phyloP scores from a whole-genome alignment of 1,140 invertebrate genomes.

The Thalassaphorura encarpata region DNA sequence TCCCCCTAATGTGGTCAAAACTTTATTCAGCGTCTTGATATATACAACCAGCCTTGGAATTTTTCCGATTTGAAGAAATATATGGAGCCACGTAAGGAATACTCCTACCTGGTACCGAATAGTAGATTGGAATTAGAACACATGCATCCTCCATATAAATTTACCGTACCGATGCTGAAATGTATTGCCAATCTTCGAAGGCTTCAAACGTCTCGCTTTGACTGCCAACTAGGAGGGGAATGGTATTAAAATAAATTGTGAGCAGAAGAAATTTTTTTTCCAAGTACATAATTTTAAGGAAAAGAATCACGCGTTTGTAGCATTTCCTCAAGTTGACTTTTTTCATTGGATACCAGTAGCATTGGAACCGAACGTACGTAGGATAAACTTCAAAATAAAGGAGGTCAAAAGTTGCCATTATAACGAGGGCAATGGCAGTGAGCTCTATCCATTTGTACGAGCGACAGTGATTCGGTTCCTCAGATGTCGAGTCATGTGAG shows the following conservation, averaged over 20 bases:
- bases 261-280: background rate
- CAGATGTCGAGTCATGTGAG: background rate
- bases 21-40: background rate
- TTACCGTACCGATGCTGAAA: background rate
- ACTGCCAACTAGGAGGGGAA: background rate
- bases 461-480: background rate
- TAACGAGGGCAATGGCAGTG: background rate
- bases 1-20: background rate
- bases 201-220: background rate
- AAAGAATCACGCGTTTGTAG: background rate
- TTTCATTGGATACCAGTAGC: slow-evolving; percentile 7
- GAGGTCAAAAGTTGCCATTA: background rate
- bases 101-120: background rate
- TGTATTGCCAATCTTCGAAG: background rate
- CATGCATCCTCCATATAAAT: background rate
- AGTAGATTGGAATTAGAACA: background rate
- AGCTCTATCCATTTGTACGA: background rate
- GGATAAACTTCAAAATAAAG: slow-evolving; percentile 1
- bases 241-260: background rate
- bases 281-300: background rate
- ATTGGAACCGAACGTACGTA: background rate
- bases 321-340: background rate
- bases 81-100: slow-evolving; percentile 3
- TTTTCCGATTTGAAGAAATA: background rate
- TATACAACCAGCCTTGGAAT: background rate